Percentiles rank a stretch among this genome's conserved stretches.
These are phyloP conservation scores for Chesias legatella DNA, from an alignment of 2,888 invertebrate species.

Conservation along the genomic window DNA sequence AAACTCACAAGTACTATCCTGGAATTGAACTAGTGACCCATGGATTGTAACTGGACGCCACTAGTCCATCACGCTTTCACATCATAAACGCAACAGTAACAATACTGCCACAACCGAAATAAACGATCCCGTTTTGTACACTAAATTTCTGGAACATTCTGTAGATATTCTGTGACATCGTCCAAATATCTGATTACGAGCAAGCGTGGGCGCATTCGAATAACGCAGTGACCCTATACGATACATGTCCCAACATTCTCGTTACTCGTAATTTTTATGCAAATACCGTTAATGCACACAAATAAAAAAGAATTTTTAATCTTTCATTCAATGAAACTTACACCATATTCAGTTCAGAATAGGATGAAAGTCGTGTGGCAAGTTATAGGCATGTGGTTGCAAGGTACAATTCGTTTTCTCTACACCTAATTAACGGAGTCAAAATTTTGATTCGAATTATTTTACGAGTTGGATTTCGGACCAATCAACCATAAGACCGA, in stretches of 20 bases:
- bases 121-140: too few relatives aligned
- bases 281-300: slow-evolving; percentile 34
- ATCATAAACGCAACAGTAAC: too few relatives aligned
- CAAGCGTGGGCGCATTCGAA: slow-evolving; percentile 41
- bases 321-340: slow-evolving; percentile 12
- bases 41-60: too few relatives aligned
- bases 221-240: slow-evolving; percentile 31
- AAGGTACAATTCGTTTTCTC: slow-evolving; percentile 25
- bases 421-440: slow-evolving; percentile 41
- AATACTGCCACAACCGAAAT: too few relatives aligned
- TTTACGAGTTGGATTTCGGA: slow-evolving; percentile 28
- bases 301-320: slow-evolving; percentile 8
- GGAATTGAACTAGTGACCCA: too few relatives aligned
- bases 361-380: slow-evolving; percentile 1
- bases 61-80: too few relatives aligned
- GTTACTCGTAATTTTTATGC: slow-evolving; percentile 50
- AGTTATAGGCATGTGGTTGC: slow-evolving; percentile 5
- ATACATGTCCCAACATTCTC: slow-evolving; percentile 41
- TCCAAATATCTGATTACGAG: slow-evolving; percentile 49
- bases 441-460: slow-evolving; percentile 38
- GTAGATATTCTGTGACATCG: slow-evolving; percentile 19
- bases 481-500: slow-evolving; percentile 26
- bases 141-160: not conserved
- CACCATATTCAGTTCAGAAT: not conserved
- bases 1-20: too few relatives aligned